A percentile compares a stretch with the other conserved stretches of the same genome.
These are phyloP conservation scores for Drosophila tsacasi DNA, from an alignment of 1,140 invertebrate species.

Conservation along the genomic window DNA sequence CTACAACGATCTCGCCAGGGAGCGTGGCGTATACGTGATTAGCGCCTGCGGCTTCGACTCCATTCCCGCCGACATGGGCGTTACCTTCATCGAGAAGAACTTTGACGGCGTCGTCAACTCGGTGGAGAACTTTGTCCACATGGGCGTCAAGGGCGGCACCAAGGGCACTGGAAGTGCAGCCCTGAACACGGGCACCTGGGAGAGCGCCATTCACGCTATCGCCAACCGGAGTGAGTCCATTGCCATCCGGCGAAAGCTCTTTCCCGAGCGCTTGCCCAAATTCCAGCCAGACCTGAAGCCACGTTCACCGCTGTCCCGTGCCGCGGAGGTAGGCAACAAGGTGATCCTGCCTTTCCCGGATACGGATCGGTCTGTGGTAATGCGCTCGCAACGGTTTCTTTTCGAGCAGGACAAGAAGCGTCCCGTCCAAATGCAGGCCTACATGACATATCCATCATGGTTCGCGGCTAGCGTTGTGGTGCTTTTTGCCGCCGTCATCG, in stretches of 20 bases:
- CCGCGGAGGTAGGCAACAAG: constrained; percentile 85
- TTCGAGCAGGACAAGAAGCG: constrained; percentile 89
- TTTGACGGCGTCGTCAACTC: constrained; percentile 92
- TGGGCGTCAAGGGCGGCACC: constrained; percentile 72
- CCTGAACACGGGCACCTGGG: constrained; percentile 93
- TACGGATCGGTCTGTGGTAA: constrained; percentile 92
- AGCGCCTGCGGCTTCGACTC: constrained; percentile 96
- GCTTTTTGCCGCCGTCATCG: constrained; percentile 88
- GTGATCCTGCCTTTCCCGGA: constrained; percentile 92
- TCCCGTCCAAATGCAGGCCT: constrained; percentile 90
- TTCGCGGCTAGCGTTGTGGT: constrained; percentile 84
- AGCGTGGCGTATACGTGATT: constrained; percentile 92
- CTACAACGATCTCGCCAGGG: constrained; percentile 91
- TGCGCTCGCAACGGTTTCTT: constrained; percentile 91
- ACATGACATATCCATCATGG: constrained; percentile 86
- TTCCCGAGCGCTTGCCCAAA: constrained; percentile 88
- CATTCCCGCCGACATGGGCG: constrained; percentile 94
- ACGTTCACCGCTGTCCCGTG: constrained; percentile 87
- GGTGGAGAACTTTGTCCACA: constrained; percentile 90
- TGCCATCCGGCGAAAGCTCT: constrained; percentile 88
- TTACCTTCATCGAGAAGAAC: constrained; percentile 90
- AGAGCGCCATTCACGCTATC: constrained; percentile 91
- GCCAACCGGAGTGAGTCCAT: constrained; percentile 88
- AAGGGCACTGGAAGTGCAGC: constrained; percentile 58
- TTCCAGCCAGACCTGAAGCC: constrained; percentile 87